Percentiles rank a stretch among this genome's conserved stretches.
Conservation (phyloP, 2,113 vertebrate species). For the Aphyosemion australe region DNA sequence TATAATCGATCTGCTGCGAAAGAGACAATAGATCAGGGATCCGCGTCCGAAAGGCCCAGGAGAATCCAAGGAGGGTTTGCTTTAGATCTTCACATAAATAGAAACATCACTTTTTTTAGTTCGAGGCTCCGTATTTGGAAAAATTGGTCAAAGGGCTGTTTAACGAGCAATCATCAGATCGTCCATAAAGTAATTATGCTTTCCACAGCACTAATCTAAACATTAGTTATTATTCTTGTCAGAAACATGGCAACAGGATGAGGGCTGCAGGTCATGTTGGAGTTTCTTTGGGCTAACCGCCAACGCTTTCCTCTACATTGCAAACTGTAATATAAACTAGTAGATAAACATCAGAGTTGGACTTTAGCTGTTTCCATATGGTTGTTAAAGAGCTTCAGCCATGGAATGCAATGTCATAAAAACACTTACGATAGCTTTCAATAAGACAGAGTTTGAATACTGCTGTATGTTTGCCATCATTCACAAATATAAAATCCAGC, state of each 20-base stretch:
- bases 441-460: not conserved
- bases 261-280: not conserved
- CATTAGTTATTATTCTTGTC: not conserved
- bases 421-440: not conserved
- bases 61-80: conserved; percentile 42
- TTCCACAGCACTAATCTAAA: not conserved
- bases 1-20: conserved; percentile 59
- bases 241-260: not conserved
- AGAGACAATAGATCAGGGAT: conserved; percentile 50
- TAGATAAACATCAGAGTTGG: conserved; percentile 1
- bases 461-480: conserved; percentile 17
- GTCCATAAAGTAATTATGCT: not conserved
- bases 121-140: not conserved
- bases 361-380: not conserved
- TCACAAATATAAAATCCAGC: conserved; percentile 12
- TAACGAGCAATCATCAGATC: not conserved
- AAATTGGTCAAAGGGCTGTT: not conserved
- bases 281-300: not conserved
- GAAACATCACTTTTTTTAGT: conserved; percentile 38
- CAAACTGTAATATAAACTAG: not conserved
- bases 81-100: conserved; percentile 38
- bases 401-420: not conserved
- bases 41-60: conserved; percentile 38
- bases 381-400: not conserved
- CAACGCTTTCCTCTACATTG: not conserved